Conservation (phyloP, 2,113 vertebrate genomes). For the Castor canadensis region DNA sequence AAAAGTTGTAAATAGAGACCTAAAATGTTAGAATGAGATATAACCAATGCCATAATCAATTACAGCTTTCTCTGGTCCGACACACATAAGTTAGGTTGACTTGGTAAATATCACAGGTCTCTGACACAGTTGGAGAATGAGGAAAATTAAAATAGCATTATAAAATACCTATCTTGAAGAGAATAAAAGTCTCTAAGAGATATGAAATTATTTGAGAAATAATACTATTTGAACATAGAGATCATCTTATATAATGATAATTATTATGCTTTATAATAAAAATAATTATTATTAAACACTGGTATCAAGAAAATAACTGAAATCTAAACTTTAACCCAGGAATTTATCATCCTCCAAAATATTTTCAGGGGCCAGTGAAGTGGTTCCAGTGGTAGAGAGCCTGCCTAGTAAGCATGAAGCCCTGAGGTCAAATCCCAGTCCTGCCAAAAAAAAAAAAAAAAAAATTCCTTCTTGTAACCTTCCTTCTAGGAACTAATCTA, state of each 20-base stretch:
- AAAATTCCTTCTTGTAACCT: slow-evolving; percentile 20
- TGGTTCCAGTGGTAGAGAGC: no score
- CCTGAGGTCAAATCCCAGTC: no score
- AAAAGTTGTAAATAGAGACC: slow-evolving; percentile 37
- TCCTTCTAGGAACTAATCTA: slow-evolving; percentile 32
- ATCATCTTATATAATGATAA: background rate
- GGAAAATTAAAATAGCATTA: slow-evolving; percentile 36
- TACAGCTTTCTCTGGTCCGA: background rate
- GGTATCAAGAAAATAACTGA: background rate
- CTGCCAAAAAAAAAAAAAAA: no score
- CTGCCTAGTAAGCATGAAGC: no score
- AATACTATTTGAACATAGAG: background rate
- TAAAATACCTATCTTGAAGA: slow-evolving; percentile 7
- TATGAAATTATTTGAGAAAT: slow-evolving; percentile 43
- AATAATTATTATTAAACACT: slow-evolving; percentile 38
- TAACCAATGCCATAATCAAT: slow-evolving; percentile 7
- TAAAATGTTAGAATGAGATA: slow-evolving; percentile 20
- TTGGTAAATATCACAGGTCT: slow-evolving; percentile 47
- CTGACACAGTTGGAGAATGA: slow-evolving; percentile 22
- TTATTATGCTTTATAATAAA: slow-evolving; percentile 39
- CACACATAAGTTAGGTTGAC: slow-evolving; percentile 28
- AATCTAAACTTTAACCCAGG: background rate
- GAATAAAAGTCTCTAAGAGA: slow-evolving; percentile 13
- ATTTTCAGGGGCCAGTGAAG: no score
- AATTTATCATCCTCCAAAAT: slow-evolving; percentile 53